Evolutionary conservation across 1,140 invertebrate genomes (phyloP).

Genomic region (Lasaia peninsularis): DNA sequence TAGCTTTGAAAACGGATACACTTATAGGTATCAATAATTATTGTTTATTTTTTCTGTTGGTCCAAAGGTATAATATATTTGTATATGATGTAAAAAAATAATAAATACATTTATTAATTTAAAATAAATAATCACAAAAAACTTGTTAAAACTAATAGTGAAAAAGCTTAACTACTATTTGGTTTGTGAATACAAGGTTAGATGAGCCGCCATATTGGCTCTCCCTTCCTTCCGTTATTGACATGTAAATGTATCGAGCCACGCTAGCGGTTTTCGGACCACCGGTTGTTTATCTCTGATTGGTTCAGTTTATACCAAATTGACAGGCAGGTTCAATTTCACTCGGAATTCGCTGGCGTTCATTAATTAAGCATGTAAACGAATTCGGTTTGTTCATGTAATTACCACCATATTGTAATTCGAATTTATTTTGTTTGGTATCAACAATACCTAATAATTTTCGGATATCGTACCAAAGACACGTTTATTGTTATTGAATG

Average conservation of each 20-base stretch:
- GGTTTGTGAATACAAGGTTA: slow-evolving; percentile 28
- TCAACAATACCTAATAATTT: not conserved
- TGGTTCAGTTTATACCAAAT: slow-evolving; percentile 66
- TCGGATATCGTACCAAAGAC: not conserved
- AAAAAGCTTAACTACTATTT: not conserved
- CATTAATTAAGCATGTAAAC: slow-evolving; percentile 46
- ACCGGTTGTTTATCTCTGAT: slow-evolving; percentile 71
- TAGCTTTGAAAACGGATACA: too few relatives aligned
- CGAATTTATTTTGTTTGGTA: slow-evolving; percentile 1
- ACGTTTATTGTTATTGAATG: not conserved
- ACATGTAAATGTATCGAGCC: slow-evolving; percentile 66
- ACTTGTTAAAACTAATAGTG: not conserved
- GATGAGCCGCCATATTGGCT: slow-evolving; percentile 46
- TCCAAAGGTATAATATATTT: too few relatives aligned
- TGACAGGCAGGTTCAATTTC: slow-evolving; percentile 63
- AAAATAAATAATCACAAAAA: too few relatives aligned
- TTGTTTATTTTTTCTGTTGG: too few relatives aligned
- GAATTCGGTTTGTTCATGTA: slow-evolving; percentile 15
- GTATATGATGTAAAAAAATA: too few relatives aligned
- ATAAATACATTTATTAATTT: too few relatives aligned
- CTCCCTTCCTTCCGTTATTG: slow-evolving; percentile 32
- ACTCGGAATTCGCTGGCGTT: slow-evolving; percentile 48
- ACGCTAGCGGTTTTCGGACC: slow-evolving; percentile 44
- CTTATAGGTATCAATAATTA: too few relatives aligned
- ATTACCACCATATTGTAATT: slow-evolving; percentile 18